These are phyloP conservation scores for Athene noctua DNA, from an alignment of 2,113 vertebrate genomes.

Conservation along the genomic window DNA sequence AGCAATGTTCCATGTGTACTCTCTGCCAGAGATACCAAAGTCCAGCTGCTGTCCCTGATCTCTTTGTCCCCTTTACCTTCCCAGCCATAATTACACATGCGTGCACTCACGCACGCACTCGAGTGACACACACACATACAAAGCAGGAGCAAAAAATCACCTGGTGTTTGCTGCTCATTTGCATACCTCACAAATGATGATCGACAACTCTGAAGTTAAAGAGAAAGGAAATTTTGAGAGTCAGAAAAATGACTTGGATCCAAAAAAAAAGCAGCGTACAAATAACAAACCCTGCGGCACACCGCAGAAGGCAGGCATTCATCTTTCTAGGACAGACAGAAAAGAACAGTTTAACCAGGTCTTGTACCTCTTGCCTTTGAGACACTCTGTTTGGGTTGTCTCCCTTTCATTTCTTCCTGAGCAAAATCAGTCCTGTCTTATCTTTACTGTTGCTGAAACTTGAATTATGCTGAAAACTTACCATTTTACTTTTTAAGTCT, in stretches of 20 bases:
- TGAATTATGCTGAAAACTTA: not conserved
- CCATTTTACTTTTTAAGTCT: not conserved
- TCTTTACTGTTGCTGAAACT: not conserved
- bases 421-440: not conserved
- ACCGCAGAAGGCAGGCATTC: not conserved
- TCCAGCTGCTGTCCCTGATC: slow-evolving; percentile 50
- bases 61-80: slow-evolving; percentile 20
- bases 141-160: not conserved
- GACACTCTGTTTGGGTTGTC: not conserved
- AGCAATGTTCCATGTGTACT: slow-evolving; percentile 21
- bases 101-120: not conserved
- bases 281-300: not conserved
- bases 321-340: not conserved
- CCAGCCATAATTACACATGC: not conserved
- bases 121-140: not conserved
- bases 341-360: not conserved
- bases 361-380: not conserved
- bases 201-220: not conserved
- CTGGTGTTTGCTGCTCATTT: not conserved
- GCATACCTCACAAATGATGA: accelerated
- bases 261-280: not conserved
- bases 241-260: not conserved
- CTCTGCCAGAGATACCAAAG: slow-evolving; percentile 30
- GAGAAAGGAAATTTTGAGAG: not conserved
- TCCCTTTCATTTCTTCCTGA: not conserved